Evolutionary conservation across 2,888 invertebrate species (phyloP), one percentile per base, ranked within the genome.

Genomic region (Thysanoteuthis rhombus): DNA sequence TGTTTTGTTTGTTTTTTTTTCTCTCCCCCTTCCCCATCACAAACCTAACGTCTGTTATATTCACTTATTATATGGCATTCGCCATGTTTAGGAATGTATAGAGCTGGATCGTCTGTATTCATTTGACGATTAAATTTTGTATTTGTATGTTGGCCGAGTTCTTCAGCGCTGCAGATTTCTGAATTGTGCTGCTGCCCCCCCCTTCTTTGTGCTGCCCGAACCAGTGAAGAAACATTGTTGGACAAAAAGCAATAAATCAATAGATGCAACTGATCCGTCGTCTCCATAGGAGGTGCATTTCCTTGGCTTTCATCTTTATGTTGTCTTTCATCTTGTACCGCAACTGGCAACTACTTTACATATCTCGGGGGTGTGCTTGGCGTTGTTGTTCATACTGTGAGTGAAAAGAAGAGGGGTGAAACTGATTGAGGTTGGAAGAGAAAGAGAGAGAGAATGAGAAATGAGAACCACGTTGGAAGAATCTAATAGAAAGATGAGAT

Each of bases 201-300:
- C 10, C 75, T 75, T 12, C 3, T n/a, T 75, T 19, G n/a, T 75
- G 75, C 75, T 75, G 75, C 75, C 19, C 75, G n/a, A 75, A 75
- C 75, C 75, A 75, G n/a, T 75, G 75, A n/a, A 75, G 75, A 75
- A 52, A 75, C n/a, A 36, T 52, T 52, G 52, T 52, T 52, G 52
- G 52, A 52, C 75, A 75, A 75, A 75, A 75, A 75, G 75, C 75
- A 75, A 75, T 75, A 75, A 75, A 75, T 75, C 75, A 75, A 75
- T 75, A 75, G 4, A 75, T 75, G 36, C n/a, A 75, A 75, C 75
- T 75, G 75, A 75, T 75, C 75, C 1, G 75, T 75, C 75, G 19
- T 75, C 75, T n/a, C n/a, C 75, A 36, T 75, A 16, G 75, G 75
- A 75, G 75, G 75, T 75, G 75, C 75, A 75, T 75, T 75, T 75